Base-by-base conservation (phyloP, 2,113 vertebrate species). In the Puma concolor region DNA sequence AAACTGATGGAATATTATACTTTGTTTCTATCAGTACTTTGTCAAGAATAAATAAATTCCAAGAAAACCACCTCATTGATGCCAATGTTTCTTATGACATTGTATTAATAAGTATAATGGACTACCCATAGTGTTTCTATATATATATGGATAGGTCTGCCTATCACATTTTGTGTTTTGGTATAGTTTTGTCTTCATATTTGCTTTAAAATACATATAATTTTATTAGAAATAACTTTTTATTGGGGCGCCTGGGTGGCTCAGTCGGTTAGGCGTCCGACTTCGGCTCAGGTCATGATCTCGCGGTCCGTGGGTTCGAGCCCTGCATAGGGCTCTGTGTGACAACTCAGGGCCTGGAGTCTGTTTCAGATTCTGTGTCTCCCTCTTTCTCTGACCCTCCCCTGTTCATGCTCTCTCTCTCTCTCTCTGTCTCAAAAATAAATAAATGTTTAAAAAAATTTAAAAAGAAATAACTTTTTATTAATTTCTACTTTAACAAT, bases 1-100 rank as follows among this genome's bases (percentile, higher is more conserved):
- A 74, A 82, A 82, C 66, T 85, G 15, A 44, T 52, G 27, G 23
- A 67, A 80, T 83, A 79, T 17, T 94, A 12, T 86, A 38, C 29
- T 95, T 82, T 87, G 60, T 66, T 95, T 86, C 76, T 44, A 74
- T 27, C 63, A 80, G 25, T 91, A 83, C 23, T 92, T 92, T 86
- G 69, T 27, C 29, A 81, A 90, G 38, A 85, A 83, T 41, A 60
- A 94, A 94, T 50, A 79, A 23, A 9, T 74, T 77, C 71, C 31
- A 88, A 93, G 69, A 66, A 88, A 93, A 96, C 4, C 33, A 90
- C 52, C 83, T 72, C 10, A 80, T 27, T 57, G 48, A 80, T 66
- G 9, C 4, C 50, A 80, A 69, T 79, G 23, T 5, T n/a, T 88
- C 7, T 80, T 88, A 74, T 31, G 9, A 91, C 2, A 79, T 57